Conservation (phyloP, 1,140 invertebrate genomes). For the Holotrichia oblita region DNA sequence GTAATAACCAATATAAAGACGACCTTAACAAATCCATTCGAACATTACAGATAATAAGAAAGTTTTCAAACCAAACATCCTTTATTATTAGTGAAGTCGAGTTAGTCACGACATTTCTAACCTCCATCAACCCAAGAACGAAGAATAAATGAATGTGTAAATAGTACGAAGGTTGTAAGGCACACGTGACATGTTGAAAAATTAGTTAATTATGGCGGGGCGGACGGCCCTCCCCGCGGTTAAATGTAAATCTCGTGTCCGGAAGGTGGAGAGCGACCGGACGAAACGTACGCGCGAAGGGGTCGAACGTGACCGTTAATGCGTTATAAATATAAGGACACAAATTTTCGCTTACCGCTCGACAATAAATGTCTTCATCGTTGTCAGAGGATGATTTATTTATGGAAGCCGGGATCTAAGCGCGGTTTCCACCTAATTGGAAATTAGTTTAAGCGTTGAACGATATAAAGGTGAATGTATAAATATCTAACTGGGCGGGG, state of each 20-base stretch:
- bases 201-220: conserved; percentile 7
- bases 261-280: neutral
- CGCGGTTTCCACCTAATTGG: neutral
- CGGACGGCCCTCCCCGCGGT: neutral
- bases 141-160: neutral
- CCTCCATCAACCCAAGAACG: neutral
- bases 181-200: neutral
- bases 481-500: neutral
- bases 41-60: too few species aligned
- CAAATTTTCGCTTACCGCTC: neutral
- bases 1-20: too few species aligned
- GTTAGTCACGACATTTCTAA: neutral
- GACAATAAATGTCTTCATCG: conserved; percentile 20
- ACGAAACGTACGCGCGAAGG: neutral
- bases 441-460: neutral
- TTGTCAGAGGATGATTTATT: conserved; percentile 22
- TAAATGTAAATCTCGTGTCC: conserved; percentile 17
- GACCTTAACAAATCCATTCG: too few species aligned
- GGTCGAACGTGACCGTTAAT: conserved; percentile 21
- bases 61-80: neutral
- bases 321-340: conserved; percentile 29
- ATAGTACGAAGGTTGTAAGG: neutral
- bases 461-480: neutral
- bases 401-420: neutral
- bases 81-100: neutral